A percentile compares a stretch with the other conserved stretches of the same genome.
Conservation (phyloP, 2,113 vertebrate species). For the Percina caprodes region DNA sequence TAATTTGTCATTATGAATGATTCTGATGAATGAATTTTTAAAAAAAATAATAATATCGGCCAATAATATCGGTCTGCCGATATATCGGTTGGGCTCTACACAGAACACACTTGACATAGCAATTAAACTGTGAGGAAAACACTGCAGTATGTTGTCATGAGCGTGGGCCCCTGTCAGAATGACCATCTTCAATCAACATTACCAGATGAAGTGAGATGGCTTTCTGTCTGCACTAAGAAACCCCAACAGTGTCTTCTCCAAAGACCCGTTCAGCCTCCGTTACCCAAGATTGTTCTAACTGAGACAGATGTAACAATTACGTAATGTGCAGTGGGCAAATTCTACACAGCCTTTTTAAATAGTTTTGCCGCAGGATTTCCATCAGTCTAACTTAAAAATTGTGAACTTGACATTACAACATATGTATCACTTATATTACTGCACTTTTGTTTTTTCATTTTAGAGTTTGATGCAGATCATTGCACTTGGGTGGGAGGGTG, state of each 20-base stretch:
- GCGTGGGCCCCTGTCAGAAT: conserved; percentile 24
- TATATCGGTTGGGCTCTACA: not conserved
- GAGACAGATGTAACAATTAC: conserved; percentile 66
- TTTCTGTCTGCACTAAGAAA: conserved; percentile 38
- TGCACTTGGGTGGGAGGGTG: not conserved
- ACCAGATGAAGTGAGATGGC: conserved; percentile 41
- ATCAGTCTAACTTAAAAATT: conserved; percentile 45
- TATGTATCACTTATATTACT: conserved; percentile 13
- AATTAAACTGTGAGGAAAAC: conserved; percentile 55
- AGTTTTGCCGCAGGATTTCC: conserved; percentile 52
- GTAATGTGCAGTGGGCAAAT: conserved; percentile 54
- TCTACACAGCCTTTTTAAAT: conserved; percentile 28
- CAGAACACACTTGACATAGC: conserved; percentile 23
- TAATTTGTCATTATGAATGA: too few relatives aligned
- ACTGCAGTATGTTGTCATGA: conserved; percentile 37
- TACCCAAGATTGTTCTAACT: conserved; percentile 57
- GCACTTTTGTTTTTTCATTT: not conserved
- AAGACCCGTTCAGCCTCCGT: conserved; percentile 35
- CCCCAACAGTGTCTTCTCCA: conserved; percentile 25
- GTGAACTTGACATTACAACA: conserved; percentile 14
- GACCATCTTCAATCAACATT: conserved; percentile 55
- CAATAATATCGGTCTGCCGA: too few relatives aligned
- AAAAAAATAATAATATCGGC: too few relatives aligned
- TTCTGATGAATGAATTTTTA: too few relatives aligned
- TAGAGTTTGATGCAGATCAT: conserved; percentile 29